Evolutionary conservation across 2,888 invertebrate genomes (phyloP).

Genomic region (Endomychus coccineus): DNA sequence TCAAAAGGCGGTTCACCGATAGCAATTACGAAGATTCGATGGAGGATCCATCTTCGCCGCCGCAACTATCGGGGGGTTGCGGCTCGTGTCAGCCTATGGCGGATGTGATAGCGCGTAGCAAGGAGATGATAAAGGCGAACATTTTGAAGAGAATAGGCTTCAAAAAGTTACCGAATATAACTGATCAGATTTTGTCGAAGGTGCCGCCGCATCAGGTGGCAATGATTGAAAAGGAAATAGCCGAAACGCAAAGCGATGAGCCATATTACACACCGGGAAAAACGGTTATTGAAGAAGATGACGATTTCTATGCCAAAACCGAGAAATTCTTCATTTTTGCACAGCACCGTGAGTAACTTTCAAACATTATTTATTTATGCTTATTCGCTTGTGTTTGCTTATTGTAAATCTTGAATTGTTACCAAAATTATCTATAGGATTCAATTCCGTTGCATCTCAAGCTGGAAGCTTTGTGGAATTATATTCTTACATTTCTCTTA

Average conservation of each 20-base stretch:
- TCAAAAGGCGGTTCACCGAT: constrained; percentile 5
- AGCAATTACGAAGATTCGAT: constrained; percentile 5
- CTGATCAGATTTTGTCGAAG: constrained; percentile 50
- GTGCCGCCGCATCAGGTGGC: constrained; percentile 45
- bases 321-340: constrained; percentile 64
- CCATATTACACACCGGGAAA: constrained; percentile 42
- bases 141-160: constrained; percentile 54
- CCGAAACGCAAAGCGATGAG: constrained; percentile 45
- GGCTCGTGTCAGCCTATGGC: constrained; percentile 50
- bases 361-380: no score
- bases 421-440: no score
- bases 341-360: constrained; percentile 47
- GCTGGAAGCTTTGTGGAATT: no score
- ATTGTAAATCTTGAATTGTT: no score
- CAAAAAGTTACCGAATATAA: constrained; percentile 50
- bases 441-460: no score
- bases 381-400: no score
- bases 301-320: constrained; percentile 61
- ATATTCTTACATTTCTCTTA: no score
- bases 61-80: constrained; percentile 31
- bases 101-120: constrained; percentile 49
- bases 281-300: constrained; percentile 52
- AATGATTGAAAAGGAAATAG: constrained; percentile 35
- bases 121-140: constrained; percentile 54
- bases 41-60: constrained; percentile 2